Evolutionary conservation across 2,113 vertebrate genomes (phyloP), one percentile per base, ranked within the genome.

Genomic region (Callospermophilus lateralis): DNA sequence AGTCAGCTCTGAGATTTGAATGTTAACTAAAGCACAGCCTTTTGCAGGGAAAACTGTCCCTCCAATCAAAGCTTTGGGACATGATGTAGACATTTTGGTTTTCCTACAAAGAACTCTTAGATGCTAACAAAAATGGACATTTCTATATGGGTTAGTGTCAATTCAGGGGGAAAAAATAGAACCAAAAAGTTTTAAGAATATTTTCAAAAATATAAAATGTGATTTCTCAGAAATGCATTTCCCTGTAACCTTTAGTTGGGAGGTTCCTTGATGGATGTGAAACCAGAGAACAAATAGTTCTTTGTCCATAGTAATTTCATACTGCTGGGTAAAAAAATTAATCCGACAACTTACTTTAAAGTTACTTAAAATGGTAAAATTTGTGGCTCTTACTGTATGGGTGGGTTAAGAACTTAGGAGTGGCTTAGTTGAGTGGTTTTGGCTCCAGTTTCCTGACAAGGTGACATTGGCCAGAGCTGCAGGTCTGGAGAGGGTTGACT

Each of bases 141-240:
- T 79, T 91, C 37, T 92, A 19, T 93, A 61, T 74, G 39, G 28
- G 28, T 76, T 68, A 24, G 7, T 76, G n/a, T 89, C 93, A 78
- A 51, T 89, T 84, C 68, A 39, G 7, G 39, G 55, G 15, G 7
- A n/a, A 22, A 12, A 86, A 77, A 83, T 81, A 58, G 91, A 79
- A 67, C 30, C 32, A 15, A 81, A 74, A 32, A 55, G 39, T 13
- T 22, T 76, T 80, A 83, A 63, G 55, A 84, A 11, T 37, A 78
- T 84, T 94, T 96, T 70, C 39, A 76, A 65, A 92, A 91, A 67
- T 83, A 48, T 17, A 42, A 95, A 74, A 55, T 26, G 32, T 8
- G 39, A 10, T 83, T 58, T 89, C 11, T 72, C 17, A 83, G 39
- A 90, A 91, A 65, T 51, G 24, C 37, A 92, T 37, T 89, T 53